Evolutionary conservation across 2,113 vertebrate genomes (phyloP).

Genomic region (Picathartes gymnocephalus): DNA sequence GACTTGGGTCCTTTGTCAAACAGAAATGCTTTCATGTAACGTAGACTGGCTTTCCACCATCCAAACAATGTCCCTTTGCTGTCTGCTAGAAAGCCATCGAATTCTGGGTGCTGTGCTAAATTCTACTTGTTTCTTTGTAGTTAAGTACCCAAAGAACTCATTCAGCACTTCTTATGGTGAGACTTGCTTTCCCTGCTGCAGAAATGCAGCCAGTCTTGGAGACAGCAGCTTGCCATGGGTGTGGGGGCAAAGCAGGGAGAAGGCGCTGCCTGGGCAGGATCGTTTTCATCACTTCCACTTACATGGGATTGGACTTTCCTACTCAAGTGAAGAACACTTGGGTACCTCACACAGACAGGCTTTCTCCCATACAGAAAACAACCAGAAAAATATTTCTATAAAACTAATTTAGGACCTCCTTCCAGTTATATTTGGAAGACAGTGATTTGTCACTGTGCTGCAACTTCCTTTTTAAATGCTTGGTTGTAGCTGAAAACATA

Average conservation of each 20-base stretch:
- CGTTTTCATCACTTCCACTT: neutral
- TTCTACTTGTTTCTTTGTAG: neutral
- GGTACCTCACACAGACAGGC: neutral
- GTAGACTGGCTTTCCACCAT: neutral
- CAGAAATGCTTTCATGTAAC: neutral
- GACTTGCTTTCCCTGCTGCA: neutral
- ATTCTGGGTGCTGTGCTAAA: neutral
- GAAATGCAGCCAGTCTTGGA: neutral
- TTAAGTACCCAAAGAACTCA: neutral
- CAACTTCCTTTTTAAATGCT: neutral
- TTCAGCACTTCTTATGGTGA: neutral
- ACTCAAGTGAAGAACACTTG: neutral
- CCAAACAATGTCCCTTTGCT: neutral
- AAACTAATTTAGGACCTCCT: neutral
- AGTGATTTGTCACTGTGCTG: neutral
- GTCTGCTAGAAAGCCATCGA: neutral
- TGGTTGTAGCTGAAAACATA: neutral
- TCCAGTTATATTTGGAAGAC: neutral
- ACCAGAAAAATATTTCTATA: neutral
- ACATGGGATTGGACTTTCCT: neutral
- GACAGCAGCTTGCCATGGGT: rapidly evolving
- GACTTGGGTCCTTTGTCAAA: neutral
- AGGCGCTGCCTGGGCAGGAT: rapidly evolving
- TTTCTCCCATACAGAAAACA: neutral
- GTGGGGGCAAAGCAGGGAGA: rapidly evolving